Base-by-base conservation (phyloP, 2,113 vertebrate genomes). In the Oryzias celebensis region DNA sequence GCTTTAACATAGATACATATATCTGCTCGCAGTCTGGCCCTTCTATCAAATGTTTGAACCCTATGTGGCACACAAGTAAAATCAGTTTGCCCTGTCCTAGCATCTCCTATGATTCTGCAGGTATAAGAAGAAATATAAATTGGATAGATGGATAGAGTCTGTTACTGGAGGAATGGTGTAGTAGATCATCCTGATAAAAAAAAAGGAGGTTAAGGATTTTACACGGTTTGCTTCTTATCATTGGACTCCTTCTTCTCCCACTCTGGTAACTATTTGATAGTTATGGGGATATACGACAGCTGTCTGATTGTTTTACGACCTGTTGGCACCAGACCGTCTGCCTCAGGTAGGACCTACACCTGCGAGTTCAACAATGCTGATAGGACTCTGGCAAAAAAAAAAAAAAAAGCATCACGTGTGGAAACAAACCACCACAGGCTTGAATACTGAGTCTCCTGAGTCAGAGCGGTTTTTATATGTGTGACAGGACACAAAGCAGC, bases 261-360 rank as follows among this genome's bases (percentile, higher is more conserved):
- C 70, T 62, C 74, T 69, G 82, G 81, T 65, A 83, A 80, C 72
- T 70, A 55, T 83, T 76, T 78, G 71, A 86, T 77, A 78, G 85
- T 58, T 53, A 52, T 63, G 58, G 58, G 60, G 52, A 62, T 83
- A 71, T 84, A 80, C 84, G 57, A 74, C 83, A 17, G 60, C 67
- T 7, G 5, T 73, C 65, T 83, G 73, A 89, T 89, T 87, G 78
- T 57, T 91, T 91, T 90, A 91, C 79, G 71, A 65, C 77, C 73
- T 18, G 14, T 17, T 88, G 89, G 86, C 90, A 91, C 90, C 89
- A 89, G 87, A 56, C 85, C 49, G 85, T 89, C 90, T 90, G 89
- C 63, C 81, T 79, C 80, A 90, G 81, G 81, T 83, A 75, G 28
- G 68, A 73, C 75, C 50, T 68, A 72, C 59, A 88, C 75, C 72